Base-by-base conservation (phyloP, 1,140 invertebrate species). In the Phortica variegata region DNA sequence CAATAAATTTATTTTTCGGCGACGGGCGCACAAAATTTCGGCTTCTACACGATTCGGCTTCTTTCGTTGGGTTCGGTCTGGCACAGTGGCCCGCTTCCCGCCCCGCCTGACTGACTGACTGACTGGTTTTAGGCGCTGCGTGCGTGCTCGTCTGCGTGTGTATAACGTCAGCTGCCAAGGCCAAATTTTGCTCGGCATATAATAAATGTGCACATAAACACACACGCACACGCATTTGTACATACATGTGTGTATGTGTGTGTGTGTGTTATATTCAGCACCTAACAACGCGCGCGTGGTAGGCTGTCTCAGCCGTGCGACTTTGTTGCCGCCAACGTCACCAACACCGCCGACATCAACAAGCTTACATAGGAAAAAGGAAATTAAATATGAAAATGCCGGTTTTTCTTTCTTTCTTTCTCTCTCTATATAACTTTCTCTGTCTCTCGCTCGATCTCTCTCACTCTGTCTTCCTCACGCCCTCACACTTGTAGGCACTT, bases 371-470 rank as follows among this genome's bases (percentile, higher is more conserved):
- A 70, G 65, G 65, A 70, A 70, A 70, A 69, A 66, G 65, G 65
- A 70, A 70, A 70, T 68, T 68, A 68, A 69, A 68, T 63, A 61
- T 70, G 65, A 71, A 70, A 70, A 70, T 56, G 60, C 65, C 66
- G 61, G 66, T 38, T 4, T 16, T 34, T 3, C 33, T 34, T 15
- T 26, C 33, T 36, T 44, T 39, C 34, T 44, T 19, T 38, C 10
- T 39, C 12, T 31, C 12, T 31, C n/a, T n/a, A n/a, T n/a, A n/a
- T n/a, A n/a, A n/a, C n/a, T n/a, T n/a, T n/a, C n/a, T n/a, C n/a
- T n/a, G n/a, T n/a, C n/a, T n/a, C n/a, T n/a, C n/a, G n/a, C n/a
- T n/a, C n/a, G n/a, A n/a, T n/a, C n/a, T n/a, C n/a, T n/a, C n/a
- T n/a, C n/a, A n/a, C n/a, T n/a, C n/a, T n/a, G n/a, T n/a, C n/a